A percentile compares a stretch with the other conserved stretches of the same genome.
Conservation (phyloP, 2,888 invertebrate species). For the Nyleta sp. region DNA sequence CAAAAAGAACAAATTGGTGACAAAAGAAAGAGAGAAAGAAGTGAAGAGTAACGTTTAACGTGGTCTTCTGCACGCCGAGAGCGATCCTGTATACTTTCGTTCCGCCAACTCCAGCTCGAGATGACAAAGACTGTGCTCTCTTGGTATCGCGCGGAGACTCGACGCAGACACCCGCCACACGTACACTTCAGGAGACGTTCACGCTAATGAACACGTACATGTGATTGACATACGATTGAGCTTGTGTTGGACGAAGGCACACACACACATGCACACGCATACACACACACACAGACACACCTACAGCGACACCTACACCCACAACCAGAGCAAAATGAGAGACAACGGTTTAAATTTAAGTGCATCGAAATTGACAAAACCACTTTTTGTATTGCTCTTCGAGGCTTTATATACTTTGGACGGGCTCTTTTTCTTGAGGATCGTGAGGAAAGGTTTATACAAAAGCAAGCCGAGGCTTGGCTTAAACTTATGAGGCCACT, state of each 20-base stretch:
- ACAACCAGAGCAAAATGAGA: background rate
- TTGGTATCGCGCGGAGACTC: conserved; percentile 75
- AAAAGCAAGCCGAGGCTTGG: conserved; percentile 76
- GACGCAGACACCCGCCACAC: conserved; percentile 35
- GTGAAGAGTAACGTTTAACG: conserved; percentile 26
- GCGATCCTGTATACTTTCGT: conserved; percentile 63
- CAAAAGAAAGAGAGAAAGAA: conserved; percentile 50
- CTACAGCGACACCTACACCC: conserved; percentile 6
- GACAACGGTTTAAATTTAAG: conserved; percentile 68
- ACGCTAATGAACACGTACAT: too few species aligned
- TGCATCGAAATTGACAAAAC: conserved; percentile 70
- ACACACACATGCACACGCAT: too few species aligned
- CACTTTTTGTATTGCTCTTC: conserved; percentile 62
- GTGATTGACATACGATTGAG: conserved; percentile 45
- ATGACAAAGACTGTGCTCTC: conserved; percentile 72
- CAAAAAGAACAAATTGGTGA: conserved; percentile 45
- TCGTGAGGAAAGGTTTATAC: conserved; percentile 66
- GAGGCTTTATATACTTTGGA: conserved; percentile 60
- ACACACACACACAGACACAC: too few species aligned
- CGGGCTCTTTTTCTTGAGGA: conserved; percentile 63
- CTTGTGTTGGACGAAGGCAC: conserved; percentile 53
- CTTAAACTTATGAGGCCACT: conserved; percentile 65
- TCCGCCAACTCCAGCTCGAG: conserved; percentile 69
- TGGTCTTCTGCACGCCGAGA: conserved; percentile 48
- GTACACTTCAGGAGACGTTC: too few species aligned